Evolutionary conservation across 2,797 vertebrate species (phyloP).

Genomic region (Centropyge bicolor): DNA sequence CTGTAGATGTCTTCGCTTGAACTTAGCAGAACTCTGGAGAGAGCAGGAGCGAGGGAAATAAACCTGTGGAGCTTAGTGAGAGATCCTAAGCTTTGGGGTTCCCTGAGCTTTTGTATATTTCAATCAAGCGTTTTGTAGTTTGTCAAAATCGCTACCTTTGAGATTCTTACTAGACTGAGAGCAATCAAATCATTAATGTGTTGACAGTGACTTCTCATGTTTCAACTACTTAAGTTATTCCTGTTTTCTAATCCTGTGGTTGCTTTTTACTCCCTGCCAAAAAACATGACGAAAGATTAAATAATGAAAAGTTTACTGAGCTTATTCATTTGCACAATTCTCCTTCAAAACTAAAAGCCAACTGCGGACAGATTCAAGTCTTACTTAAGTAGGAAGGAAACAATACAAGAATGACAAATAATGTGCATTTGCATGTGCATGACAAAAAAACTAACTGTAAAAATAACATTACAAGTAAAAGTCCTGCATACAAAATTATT

Average conservation of each 20-base stretch:
- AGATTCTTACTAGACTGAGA: background rate
- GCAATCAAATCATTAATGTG: background rate
- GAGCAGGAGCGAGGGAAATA: constrained; percentile 15
- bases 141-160: background rate
- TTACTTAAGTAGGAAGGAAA: background rate
- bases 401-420: background rate
- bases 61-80: constrained; percentile 16
- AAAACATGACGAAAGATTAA: background rate
- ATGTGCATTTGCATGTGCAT: background rate
- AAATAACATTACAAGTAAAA: background rate
- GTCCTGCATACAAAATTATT: background rate
- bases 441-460: background rate
- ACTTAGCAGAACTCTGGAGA: constrained; percentile 49
- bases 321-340: background rate
- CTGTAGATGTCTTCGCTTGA: constrained; percentile 60
- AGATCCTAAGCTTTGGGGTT: background rate
- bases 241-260: background rate
- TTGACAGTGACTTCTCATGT: background rate
- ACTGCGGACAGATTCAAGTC: background rate
- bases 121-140: background rate
- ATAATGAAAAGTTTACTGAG: background rate
- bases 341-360: background rate
- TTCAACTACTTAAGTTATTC: background rate
- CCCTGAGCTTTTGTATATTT: background rate
- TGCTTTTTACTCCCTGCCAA: background rate